Evolutionary conservation across 2,113 vertebrate species (phyloP).

Genomic region (Podarcis cretensis): DNA sequence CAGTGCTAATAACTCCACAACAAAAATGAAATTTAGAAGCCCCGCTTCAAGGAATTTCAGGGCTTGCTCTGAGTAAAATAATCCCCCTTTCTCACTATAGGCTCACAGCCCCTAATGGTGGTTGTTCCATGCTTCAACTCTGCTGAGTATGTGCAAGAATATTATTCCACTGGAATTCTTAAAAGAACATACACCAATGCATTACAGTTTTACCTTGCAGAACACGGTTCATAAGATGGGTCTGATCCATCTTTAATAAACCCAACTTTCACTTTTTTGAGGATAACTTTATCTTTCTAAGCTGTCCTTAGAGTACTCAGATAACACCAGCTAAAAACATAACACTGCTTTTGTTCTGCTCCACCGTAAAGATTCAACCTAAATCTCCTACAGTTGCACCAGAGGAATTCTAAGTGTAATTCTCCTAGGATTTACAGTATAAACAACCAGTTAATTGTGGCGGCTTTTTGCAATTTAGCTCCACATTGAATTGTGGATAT

Average conservation of each 20-base stretch:
- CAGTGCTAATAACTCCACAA: too few species aligned
- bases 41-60: too few species aligned
- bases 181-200: too few species aligned
- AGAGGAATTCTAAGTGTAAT: not conserved
- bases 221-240: not conserved
- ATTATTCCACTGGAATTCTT: too few species aligned
- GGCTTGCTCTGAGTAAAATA: too few species aligned
- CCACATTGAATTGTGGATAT: too few species aligned
- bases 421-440: not conserved
- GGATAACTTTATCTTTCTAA: not conserved
- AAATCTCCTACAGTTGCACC: not conserved
- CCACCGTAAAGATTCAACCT: not conserved
- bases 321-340: not conserved
- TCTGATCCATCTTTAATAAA: not conserved
- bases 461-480: not conserved
- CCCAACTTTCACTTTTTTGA: not conserved
- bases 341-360: not conserved
- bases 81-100: too few species aligned
- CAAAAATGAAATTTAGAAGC: too few species aligned
- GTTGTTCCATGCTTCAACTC: too few species aligned
- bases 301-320: not conserved
- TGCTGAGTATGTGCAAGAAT: too few species aligned
- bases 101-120: too few species aligned
- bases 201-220: not conserved
- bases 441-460: not conserved